These are phyloP conservation scores for Gasterosteus nipponicus DNA, from an alignment of 2,113 vertebrate genomes.

Conservation along the genomic window DNA sequence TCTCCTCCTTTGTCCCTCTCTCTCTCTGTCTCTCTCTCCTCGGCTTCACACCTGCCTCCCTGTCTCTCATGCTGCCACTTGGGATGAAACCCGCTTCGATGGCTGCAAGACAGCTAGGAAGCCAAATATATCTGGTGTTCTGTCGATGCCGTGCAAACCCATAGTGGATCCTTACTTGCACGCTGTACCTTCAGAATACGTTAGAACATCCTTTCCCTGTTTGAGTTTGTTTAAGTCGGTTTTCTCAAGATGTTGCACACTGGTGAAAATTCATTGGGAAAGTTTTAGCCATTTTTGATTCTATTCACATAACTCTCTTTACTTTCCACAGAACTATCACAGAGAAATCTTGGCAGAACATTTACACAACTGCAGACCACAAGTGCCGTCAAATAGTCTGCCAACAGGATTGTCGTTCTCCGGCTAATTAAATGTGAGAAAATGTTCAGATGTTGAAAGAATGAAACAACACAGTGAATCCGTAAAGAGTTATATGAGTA, in stretches of 20 bases:
- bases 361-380: not conserved
- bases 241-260: not conserved
- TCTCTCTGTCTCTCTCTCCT: not conserved
- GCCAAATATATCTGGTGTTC: conserved; percentile 55
- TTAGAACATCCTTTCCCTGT: conserved; percentile 2
- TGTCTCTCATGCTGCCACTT: conserved; percentile 16
- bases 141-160: conserved; percentile 57
- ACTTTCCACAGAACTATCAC: not conserved
- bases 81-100: conserved; percentile 38
- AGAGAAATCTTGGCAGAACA: not conserved
- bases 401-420: not conserved
- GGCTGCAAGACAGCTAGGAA: conserved; percentile 34
- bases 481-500: not conserved
- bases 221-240: not conserved
- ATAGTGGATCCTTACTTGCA: conserved; percentile 27
- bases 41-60: conserved; percentile 1
- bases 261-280: not conserved
- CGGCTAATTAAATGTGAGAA: not conserved
- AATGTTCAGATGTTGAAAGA: not conserved
- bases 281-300: not conserved
- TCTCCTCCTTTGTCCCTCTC: conserved; percentile 16
- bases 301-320: not conserved
- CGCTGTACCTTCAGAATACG: not conserved
- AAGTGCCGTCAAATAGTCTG: not conserved
- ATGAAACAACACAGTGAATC: not conserved